Evolutionary conservation across 1,140 invertebrate genomes (phyloP), one percentile per base, ranked within the genome.

Genomic region (Leptinotarsa undecemlineata): DNA sequence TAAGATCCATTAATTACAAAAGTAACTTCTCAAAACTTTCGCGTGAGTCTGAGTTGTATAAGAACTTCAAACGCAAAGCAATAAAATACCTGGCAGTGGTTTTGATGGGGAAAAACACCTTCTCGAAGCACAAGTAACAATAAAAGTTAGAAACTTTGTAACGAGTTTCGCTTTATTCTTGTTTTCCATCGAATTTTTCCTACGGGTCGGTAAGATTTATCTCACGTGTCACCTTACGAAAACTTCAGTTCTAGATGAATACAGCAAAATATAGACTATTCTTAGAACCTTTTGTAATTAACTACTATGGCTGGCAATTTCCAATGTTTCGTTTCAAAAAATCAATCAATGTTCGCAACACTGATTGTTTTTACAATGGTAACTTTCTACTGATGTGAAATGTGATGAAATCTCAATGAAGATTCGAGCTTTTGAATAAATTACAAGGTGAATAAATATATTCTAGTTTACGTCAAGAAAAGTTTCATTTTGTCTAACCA

Each of bases 151-250:
- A 42, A 73, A 42, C 2, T 75, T 71, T 26, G 51, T 75, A 48
- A 48, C 23, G 47, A 66, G 62, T 64, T 48, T 73, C 62, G 47
- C 23, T 73, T 66, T 21, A 20, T 48, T 23, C n/a, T n/a, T 48
- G 69, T 71, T 66, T 67, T 19, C 21, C 63, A n/a, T 70, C 2
- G 48, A 21, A 14, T 71, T 62, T 60, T 21, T 19, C 20, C 1
- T 64, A 20, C 5, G 5, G 11, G 63, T 23, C 63, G 20, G n/a
- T 33, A 21, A 64, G 63, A 64, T 23, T 64, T 64, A 64, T 64
- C 4, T 64, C 17, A 14, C 11, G 20, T 64, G 63, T 64, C 63
- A 64, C 63, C 20, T 17, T 15, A 17, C 2, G 51, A 57, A 17
- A 57, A 17, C 15, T 64, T 64, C 63, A 64, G 4, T 64, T 20